These are phyloP conservation scores for Orcinus orca DNA, from an alignment of 2,113 vertebrate species.

Conservation along the genomic window DNA sequence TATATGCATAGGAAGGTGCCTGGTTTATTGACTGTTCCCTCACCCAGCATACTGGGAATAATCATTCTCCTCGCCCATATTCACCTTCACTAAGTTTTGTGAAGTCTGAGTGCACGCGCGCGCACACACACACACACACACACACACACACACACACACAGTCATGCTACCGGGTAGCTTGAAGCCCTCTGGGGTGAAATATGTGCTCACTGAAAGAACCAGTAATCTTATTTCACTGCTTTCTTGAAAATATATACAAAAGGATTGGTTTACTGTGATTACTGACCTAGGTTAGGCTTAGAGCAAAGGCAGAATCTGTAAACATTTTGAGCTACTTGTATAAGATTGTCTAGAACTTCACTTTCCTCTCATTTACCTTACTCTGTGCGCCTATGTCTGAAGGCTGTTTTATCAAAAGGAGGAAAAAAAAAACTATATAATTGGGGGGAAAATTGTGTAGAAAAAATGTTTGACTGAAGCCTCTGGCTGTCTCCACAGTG, in stretches of 20 bases:
- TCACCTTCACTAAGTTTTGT: neutral
- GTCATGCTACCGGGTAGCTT: too few species aligned
- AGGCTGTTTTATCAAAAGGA: conserved; percentile 34
- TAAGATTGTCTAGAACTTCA: neutral
- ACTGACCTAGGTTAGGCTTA: neutral
- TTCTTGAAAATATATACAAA: neutral
- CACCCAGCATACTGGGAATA: neutral
- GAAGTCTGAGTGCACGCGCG: neutral
- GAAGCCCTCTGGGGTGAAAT: neutral
- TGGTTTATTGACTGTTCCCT: neutral
- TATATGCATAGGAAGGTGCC: neutral
- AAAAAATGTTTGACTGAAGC: conserved; percentile 16
- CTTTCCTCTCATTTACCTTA: conserved; percentile 14
- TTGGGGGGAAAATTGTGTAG: neutral
- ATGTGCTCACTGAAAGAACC: neutral
- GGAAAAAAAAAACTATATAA: neutral
- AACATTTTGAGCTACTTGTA: neutral
- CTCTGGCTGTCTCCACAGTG: neutral
- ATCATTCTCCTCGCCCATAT: neutral
- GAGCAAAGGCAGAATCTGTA: neutral
- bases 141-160: neutral
- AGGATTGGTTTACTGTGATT: neutral
- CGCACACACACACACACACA: rapidly evolving
- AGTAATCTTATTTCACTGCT: neutral
- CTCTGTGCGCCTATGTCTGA: neutral